A percentile compares a stretch with the other conserved stretches of the same genome.
phyloP scores from a whole-genome alignment of 2,888 invertebrate genomes.

The Malthinus flaveolus region DNA sequence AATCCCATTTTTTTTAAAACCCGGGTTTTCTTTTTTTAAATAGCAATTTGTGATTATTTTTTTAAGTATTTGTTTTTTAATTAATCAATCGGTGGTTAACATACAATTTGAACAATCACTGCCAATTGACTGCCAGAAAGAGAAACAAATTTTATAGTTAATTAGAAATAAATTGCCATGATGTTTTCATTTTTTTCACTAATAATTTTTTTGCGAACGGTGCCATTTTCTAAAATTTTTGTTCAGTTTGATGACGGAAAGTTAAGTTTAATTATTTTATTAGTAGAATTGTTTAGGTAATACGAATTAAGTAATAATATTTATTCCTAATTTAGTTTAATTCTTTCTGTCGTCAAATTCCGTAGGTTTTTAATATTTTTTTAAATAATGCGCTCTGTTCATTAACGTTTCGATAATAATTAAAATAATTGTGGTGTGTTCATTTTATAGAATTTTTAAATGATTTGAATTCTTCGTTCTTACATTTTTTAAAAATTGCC shows the following conservation, averaged over 20 bases:
- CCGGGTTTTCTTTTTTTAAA: too few relatives aligned
- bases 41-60: constrained; percentile 29
- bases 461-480: constrained; percentile 17
- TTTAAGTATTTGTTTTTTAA: constrained; percentile 28
- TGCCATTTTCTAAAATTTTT: constrained; percentile 30
- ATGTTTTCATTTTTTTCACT: constrained; percentile 27
- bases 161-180: constrained; percentile 35
- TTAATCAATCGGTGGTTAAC: constrained; percentile 32
- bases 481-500: constrained; percentile 10
- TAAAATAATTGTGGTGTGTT: constrained; percentile 19
- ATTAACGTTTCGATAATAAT: neutral
- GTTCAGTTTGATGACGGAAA: constrained; percentile 25
- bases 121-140: constrained; percentile 40
- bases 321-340: constrained; percentile 15
- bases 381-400: neutral
- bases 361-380: neutral
- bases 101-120: constrained; percentile 37
- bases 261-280: constrained; percentile 17
- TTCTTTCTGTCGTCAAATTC: constrained; percentile 26
- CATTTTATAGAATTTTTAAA: constrained; percentile 21
- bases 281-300: constrained; percentile 16
- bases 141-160: constrained; percentile 32
- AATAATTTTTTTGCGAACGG: constrained; percentile 19
- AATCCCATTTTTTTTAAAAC: neutral
- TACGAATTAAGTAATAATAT: constrained; percentile 20